phyloP scores from a whole-genome alignment of 2,113 vertebrate genomes.

The Oriolus oriolus region DNA sequence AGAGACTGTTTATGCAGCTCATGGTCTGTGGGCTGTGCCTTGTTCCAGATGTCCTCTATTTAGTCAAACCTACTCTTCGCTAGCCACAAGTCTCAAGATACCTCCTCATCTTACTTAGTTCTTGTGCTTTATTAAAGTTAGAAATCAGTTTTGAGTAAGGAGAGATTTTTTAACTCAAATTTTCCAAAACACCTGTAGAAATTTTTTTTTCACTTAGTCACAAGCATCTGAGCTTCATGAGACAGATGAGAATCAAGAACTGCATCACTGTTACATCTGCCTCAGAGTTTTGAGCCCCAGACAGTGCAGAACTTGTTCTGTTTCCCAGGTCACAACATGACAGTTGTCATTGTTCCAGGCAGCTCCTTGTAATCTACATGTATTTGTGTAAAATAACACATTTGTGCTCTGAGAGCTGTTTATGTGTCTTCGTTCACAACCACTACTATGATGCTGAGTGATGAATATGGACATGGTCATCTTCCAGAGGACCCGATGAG shows the following conservation, averaged over 20 bases:
- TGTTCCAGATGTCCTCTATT: not conserved
- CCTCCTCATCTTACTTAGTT: not conserved
- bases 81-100: not conserved
- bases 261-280: not conserved
- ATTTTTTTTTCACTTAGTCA: not conserved
- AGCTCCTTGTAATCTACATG: not conserved
- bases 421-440: not conserved
- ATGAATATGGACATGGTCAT: not conserved
- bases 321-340: not conserved
- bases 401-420: not conserved
- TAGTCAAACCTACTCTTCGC: not conserved
- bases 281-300: not conserved
- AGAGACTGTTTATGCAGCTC: not conserved
- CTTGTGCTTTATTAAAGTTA: not conserved
- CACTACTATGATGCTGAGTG: not conserved
- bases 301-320: not conserved
- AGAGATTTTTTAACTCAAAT: not conserved
- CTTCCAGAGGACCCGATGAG: not conserved
- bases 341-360: not conserved
- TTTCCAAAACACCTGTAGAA: slow-evolving; percentile 23
- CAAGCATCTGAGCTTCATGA: not conserved
- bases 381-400: not conserved
- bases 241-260: not conserved
- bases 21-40: not conserved
- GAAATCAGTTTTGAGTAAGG: not conserved